phyloP scores from a whole-genome alignment of 2,113 vertebrate species.

The Rhizomys pruinosus region DNA sequence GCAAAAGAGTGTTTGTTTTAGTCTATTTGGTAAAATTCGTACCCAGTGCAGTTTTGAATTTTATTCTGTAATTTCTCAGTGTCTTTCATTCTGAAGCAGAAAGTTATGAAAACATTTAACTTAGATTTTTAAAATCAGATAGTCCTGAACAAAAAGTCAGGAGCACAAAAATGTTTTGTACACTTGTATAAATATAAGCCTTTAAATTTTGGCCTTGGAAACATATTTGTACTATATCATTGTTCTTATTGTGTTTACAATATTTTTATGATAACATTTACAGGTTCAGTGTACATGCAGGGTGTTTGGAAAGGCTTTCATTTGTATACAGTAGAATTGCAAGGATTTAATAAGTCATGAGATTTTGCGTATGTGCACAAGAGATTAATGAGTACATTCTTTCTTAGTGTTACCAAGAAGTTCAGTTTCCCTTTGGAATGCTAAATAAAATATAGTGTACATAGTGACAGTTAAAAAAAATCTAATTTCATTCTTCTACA shows the following conservation, averaged over 20 bases:
- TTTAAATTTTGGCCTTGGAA: slow-evolving; percentile 63
- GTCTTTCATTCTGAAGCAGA: slow-evolving; percentile 58
- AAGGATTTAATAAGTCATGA: too few species aligned
- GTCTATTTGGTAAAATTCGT: slow-evolving; percentile 52
- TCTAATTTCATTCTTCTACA: too few species aligned
- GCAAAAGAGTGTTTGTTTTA: background rate
- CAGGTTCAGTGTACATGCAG: slow-evolving; percentile 20
- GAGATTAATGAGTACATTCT: too few species aligned
- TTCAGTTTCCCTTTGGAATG: too few species aligned
- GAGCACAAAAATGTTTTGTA: background rate
- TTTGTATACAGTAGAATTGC: slow-evolving; percentile 39
- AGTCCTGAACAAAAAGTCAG: slow-evolving; percentile 20
- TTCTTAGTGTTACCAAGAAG: too few species aligned
- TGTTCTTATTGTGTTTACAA: slow-evolving; percentile 69
- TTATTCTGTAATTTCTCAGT: background rate
- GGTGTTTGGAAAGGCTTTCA: slow-evolving; percentile 57
- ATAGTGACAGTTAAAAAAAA: too few species aligned
- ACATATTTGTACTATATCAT: slow-evolving; percentile 60
- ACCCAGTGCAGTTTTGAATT: slow-evolving; percentile 50
- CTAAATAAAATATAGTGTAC: too few species aligned
- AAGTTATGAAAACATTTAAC: slow-evolving; percentile 56
- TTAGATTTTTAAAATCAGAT: slow-evolving; percentile 57
- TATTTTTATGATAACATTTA: slow-evolving; percentile 62
- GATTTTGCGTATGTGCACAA: too few species aligned
- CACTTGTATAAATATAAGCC: slow-evolving; percentile 65